Base-by-base conservation (phyloP, 2,797 vertebrate species). In the Steatocranus sp. region DNA sequence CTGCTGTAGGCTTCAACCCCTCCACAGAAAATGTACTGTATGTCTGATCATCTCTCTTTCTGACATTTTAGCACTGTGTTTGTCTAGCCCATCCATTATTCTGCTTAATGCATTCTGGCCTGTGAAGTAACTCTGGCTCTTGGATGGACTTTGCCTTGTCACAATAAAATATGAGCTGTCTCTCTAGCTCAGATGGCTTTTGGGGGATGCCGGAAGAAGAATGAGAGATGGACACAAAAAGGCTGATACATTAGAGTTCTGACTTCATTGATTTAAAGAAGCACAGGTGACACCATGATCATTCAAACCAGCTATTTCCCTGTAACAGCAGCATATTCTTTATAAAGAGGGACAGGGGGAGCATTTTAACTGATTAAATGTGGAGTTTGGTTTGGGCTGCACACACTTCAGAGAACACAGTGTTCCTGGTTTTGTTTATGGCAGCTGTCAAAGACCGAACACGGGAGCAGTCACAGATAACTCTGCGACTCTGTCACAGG, bases 151-250 rank as follows among this genome's bases (percentile, higher is more conserved):
- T 88, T 83, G 70, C 81, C 76, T 87, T 84, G 86, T 88, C 88
- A 87, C 76, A 81, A 86, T 92, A 88, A 93, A 90, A 94, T 85
- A 91, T 85, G 88, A 91, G 84, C 83, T 75, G 78, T 86, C 76
- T 91, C 49, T 27, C 36, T 30, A 51, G 53, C 48, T 78, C 56
- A 78, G 48, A 87, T 83, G 78, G 30, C 80, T 84, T 48, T 17
- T 1, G 30, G 53, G 46, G 48, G 12, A 43, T 51, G 46, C 49
- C 11, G 53, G 66, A 63, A 38, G 17, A 76, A 38, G 14, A 76
- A n/a, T 51, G 17, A 66, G 25, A 70, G 41, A 54, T 5, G 6
- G 76, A 66, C 56, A 66, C 11, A 66, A 53, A 27, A 46, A 66
- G 34, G 25, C 25, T 36, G 17, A 81, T 78, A 54, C 23, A 56